Evolutionary conservation across 2,888 invertebrate genomes (phyloP), one percentile per base, ranked within the genome.

Genomic region (Drosophila macrospina): DNA sequence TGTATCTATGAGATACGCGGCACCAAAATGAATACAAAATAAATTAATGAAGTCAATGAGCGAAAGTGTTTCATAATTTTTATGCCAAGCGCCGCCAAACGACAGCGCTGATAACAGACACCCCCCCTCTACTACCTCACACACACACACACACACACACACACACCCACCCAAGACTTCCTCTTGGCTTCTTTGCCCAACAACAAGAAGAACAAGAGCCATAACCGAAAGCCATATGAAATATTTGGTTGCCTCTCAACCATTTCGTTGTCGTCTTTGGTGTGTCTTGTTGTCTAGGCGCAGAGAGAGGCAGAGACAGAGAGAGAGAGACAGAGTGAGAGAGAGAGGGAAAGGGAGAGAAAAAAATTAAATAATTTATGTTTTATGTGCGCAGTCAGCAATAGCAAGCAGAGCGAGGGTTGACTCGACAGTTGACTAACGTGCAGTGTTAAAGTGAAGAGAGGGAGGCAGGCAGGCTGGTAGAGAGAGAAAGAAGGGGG

Each of bases 281-380:
- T 11, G 24, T 42, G 55, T 44, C 15, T 60, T 39, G 50, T 63
- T 65, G 74, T 73, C 73, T 77, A 77, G 73, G 60, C 56, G 47
- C 64, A 52, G 20, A 39, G 44, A 44, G 30, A 41, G n/a, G 24
- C 15, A 37, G 10, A 48, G 7, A 10, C 34, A 52, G 28, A 28
- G 28, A 32, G n/a, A 48, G 7, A 13, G 41, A 52, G 28, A 5
- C 10, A 26, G 20, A 37, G n/a, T 45, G 7, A 13, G 37, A 50
- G 28, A 5, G 5, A 28, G 28, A 28, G 28, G 7, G 28, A 5
- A 7, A 7, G 26, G 26, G 28, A 36, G 15, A 37, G n/a, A 55
- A 67, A 77, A 75, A 85, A 81, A 84, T 86, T 86, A 83, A 83
- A 87, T 84, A 84, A 84, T 84, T 86, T 84, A 83, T 87, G 84